Evolutionary conservation across 2,113 vertebrate species (phyloP), one percentile per base, ranked within the genome.

Genomic region (Oncorhynchus masou): DNA sequence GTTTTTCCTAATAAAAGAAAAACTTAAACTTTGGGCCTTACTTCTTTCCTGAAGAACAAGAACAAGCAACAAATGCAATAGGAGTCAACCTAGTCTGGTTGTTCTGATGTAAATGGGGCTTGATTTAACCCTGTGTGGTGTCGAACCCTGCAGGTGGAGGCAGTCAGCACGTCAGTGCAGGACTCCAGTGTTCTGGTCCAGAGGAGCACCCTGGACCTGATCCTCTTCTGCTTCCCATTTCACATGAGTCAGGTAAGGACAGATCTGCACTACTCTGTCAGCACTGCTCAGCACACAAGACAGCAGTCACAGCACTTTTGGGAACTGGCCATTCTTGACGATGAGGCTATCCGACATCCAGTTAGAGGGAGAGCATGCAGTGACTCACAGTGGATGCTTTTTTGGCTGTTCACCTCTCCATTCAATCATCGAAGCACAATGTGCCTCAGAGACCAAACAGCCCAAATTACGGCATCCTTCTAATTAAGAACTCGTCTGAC

Each of bases 221-320:
- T 99, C 77, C 95, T 99, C 71, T 99, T 99, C 91, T 99, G 98
- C 88, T 99, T 99, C 90, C 98, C 98, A 62, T 99, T 99, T 87
- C 97, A 99, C 85, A 97, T 99, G 96, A 99, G 97, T 90, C 97
- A 99, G 96, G 98, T 99, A 89, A 85, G 27, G 20, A 59, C 20
- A 66, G 39, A 45, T 45, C 39, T 45, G 39, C n/a, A n/a, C 6
- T 4, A 5, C 13, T 54, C 11, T 71, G 70, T 16, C 45, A 22
- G 12, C 60, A 9, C 24, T 64, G 60, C 24, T 64, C 60, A 12
- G 60, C n/a, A n/a, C n/a, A 62, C 59, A 24, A 22, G 19, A 62
- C 39, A 24, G 9, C 59, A 24, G 6, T 8, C 59, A n/a, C 9
- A n/a, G 16, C 59, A 62, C n/a, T n/a, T n/a, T 62, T 3, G 7